phyloP scores from a whole-genome alignment of 2,113 vertebrate genomes.

The Porphyrio hochstetteri region DNA sequence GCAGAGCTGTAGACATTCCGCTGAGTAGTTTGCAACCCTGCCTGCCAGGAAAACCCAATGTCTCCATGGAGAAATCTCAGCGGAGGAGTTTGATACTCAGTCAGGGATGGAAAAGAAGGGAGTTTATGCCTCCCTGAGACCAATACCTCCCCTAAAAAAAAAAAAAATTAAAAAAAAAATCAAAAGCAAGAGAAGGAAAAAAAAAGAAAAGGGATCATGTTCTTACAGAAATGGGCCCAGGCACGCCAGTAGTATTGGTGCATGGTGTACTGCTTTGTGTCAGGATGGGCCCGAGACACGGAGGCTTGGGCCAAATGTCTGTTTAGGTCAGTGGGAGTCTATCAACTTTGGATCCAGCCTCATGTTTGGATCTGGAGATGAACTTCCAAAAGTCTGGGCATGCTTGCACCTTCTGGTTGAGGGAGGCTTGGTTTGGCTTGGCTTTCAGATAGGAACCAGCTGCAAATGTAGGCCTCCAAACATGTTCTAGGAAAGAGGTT shows the following conservation, averaged over 20 bases:
- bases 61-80: conserved; percentile 68
- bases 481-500: conserved; percentile 56
- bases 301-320: neutral
- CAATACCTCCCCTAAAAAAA: neutral
- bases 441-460: conserved; percentile 57
- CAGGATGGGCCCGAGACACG: neutral
- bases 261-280: neutral
- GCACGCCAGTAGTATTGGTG: neutral
- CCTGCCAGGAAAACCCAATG: conserved; percentile 75
- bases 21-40: conserved; percentile 61
- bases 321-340: conserved; percentile 10
- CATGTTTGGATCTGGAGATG: neutral
- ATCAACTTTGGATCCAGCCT: neutral
- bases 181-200: neutral
- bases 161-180: neutral
- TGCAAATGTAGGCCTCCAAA: conserved; percentile 49
- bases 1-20: conserved; percentile 62
- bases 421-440: conserved; percentile 35
- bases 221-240: neutral
- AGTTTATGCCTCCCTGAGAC: conserved; percentile 39
- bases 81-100: conserved; percentile 2
- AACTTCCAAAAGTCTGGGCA: conserved; percentile 40
- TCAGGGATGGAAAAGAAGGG: conserved; percentile 33
- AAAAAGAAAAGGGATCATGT: neutral
- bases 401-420: neutral